Base-by-base conservation (phyloP, 1,140 invertebrate species). In the Reticulitermes speratus region DNA sequence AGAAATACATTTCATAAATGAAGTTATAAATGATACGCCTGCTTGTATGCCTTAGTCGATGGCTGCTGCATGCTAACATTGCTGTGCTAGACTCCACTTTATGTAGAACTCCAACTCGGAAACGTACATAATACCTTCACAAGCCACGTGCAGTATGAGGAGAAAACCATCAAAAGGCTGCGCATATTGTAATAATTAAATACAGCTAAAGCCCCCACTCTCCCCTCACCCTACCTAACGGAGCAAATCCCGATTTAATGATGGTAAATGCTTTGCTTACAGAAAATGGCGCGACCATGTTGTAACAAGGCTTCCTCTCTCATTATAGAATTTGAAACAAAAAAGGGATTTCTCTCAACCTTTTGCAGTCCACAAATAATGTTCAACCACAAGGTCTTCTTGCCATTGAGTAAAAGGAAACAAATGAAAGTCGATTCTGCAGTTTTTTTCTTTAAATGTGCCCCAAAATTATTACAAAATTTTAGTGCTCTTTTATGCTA, bases 241-340 rank as follows among this genome's bases (percentile, higher is more conserved):
- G 65, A 30, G n/a, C 65, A 75, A 75, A 75, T 75, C 65, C 65
- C 65, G 25, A 75, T 75, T 75, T 75, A 75, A 75, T 75, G 65
- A 75, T 75, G 65, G 65, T 75, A 75, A 75, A 75, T 75, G 65
- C 65, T 75, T 75, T 75, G 65, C 65, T 75, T 75, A 30, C 65
- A 75, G 65, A 75, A 75, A 75, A 75, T 75, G 25, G 65, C n/a
- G 65, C 65, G 14, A 75, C 65, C 65, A 75, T 75, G 65, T 75
- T 75, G n/a, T 75, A 75, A 75, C 65, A 75, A 75, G 30, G 65
- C 65, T 75, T 75, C 65, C 65, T 75, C 25, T 6, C 65, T 75
- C 65, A 75, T 75, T 75, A 75, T 75, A 75, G 65, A 75, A 75
- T 75, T 75, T 8, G 21, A 75, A 75, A 75, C n/a, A 30, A 75